Evolutionary conservation across 2,888 invertebrate genomes (phyloP).

Genomic region (Boloria euphrosyne): DNA sequence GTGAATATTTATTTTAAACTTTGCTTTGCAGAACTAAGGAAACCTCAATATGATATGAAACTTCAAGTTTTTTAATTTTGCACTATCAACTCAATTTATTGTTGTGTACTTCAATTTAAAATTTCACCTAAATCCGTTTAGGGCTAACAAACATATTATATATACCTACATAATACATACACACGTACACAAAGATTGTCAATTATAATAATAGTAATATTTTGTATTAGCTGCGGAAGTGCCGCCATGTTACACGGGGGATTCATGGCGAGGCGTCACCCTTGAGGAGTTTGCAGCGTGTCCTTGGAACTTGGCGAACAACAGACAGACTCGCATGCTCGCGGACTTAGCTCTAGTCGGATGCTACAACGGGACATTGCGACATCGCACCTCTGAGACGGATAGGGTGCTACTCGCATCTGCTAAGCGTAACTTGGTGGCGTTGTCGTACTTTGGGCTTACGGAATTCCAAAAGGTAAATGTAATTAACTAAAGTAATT

Average conservation of each 20-base stretch:
- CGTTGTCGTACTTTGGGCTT: conserved; percentile 98
- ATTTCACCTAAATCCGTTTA: neutral
- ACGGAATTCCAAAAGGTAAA: conserved; percentile 95
- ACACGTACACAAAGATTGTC: too few relatives aligned
- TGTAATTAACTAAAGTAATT: neutral
- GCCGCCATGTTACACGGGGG: conserved; percentile 90
- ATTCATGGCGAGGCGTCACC: conserved; percentile 94
- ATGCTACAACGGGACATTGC: conserved; percentile 94
- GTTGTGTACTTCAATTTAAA: neutral
- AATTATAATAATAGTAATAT: neutral
- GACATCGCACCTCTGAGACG: conserved; percentile 86
- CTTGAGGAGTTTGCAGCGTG: conserved; percentile 96
- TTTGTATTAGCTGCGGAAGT: conserved; percentile 63
- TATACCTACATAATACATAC: too few relatives aligned
- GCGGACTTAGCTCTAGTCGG: conserved; percentile 97
- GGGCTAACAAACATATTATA: too few relatives aligned
- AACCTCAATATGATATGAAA: too few relatives aligned
- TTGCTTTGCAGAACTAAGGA: too few relatives aligned
- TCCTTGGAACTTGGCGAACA: conserved; percentile 96
- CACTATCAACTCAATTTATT: neutral
- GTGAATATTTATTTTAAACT: too few relatives aligned
- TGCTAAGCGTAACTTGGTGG: conserved; percentile 96
- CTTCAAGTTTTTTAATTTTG: too few relatives aligned
- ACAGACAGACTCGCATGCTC: conserved; percentile 98
- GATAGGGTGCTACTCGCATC: conserved; percentile 95